Evolutionary conservation across 2,113 vertebrate genomes (phyloP).

Genomic region (Trogon surrucura): DNA sequence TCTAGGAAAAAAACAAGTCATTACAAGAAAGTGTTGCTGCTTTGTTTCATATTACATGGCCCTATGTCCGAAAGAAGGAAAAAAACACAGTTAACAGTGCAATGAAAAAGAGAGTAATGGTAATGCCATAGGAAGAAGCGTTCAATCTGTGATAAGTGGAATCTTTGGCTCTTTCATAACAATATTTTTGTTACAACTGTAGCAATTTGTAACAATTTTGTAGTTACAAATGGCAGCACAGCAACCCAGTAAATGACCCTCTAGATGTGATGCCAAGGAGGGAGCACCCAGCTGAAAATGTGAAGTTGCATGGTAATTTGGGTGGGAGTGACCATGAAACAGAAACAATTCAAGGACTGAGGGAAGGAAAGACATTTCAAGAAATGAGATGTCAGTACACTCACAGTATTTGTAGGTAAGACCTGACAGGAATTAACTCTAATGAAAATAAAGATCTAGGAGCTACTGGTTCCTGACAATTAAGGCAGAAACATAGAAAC

Average conservation of each 20-base stretch:
- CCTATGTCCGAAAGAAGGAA: neutral
- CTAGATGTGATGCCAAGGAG: neutral
- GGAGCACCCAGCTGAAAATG: neutral
- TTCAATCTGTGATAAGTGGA: neutral
- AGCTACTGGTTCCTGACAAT: neutral
- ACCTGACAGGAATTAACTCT: neutral
- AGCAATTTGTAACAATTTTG: neutral
- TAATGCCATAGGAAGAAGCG: accelerated
- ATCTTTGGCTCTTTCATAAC: neutral
- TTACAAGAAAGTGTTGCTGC: neutral
- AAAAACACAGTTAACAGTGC: neutral
- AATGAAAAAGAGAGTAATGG: neutral
- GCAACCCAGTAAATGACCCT: accelerated
- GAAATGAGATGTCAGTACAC: neutral
- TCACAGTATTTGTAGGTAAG: neutral
- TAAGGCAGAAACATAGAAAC: neutral
- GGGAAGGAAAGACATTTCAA: neutral
- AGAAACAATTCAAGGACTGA: neutral
- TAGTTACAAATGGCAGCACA: neutral
- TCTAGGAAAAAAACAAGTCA: neutral
- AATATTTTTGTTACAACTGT: neutral
- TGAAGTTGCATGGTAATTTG: accelerated
- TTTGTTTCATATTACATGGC: neutral
- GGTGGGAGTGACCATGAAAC: neutral
- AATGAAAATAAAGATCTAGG: neutral